These are phyloP conservation scores for Tetrao urogallus DNA, from an alignment of 2,113 vertebrate species.

Conservation along the genomic window DNA sequence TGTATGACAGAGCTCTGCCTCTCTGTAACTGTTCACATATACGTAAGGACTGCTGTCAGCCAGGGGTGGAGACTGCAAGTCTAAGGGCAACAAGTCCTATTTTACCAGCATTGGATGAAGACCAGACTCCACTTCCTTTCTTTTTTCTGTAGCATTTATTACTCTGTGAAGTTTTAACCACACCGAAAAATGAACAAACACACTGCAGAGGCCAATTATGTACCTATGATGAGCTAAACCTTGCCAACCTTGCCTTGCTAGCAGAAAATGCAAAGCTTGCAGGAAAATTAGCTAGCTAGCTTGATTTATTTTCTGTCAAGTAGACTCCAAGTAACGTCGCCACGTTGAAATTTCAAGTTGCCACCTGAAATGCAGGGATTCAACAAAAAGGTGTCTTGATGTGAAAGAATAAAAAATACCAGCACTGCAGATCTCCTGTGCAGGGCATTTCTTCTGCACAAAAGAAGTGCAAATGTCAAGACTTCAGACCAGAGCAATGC, in stretches of 20 bases:
- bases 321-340: background rate
- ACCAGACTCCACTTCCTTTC: background rate
- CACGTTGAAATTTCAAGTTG: background rate
- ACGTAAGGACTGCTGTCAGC: too few species aligned
- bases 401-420: background rate
- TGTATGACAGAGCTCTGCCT: background rate
- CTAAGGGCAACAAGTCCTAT: background rate
- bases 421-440: background rate
- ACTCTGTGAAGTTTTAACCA: background rate
- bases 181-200: background rate
- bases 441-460: background rate
- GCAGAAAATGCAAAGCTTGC: background rate
- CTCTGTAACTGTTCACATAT: background rate
- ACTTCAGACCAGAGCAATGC: fast-evolving
- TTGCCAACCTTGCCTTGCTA: background rate
- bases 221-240: background rate
- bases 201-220: background rate
- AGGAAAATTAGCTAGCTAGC: background rate
- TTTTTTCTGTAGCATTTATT: background rate
- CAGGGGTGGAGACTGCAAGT: background rate
- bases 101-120: background rate
- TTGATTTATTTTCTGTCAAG: background rate
- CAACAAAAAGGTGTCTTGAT: background rate
- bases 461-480: background rate
- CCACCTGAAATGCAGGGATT: background rate